Conservation (phyloP, 2,113 vertebrate species). For the Origma solitaria region DNA sequence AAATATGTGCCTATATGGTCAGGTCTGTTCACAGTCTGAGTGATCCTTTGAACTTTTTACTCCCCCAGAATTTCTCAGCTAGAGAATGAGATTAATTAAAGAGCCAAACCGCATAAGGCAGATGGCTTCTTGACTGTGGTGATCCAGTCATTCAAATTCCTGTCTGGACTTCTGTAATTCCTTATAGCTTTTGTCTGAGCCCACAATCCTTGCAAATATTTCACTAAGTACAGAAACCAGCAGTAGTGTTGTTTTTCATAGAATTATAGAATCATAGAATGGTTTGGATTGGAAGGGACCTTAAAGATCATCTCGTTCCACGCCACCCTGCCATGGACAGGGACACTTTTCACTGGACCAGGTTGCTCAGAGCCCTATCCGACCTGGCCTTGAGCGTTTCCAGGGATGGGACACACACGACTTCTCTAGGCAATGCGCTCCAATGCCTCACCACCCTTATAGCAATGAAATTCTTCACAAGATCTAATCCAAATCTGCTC, state of each 20-base stretch:
- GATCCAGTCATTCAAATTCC: neutral
- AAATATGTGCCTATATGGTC: neutral
- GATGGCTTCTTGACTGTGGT: neutral
- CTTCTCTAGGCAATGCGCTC: neutral
- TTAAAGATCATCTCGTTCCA: neutral
- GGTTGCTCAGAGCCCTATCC: neutral
- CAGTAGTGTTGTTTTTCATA: neutral
- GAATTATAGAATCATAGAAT: neutral
- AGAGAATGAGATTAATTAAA: neutral
- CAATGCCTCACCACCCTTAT: no score
- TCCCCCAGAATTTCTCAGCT: neutral
- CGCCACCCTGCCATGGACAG: neutral
- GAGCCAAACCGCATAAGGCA: neutral
- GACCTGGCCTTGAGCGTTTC: neutral
- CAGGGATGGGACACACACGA: neutral
- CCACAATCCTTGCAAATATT: neutral
- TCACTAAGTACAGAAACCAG: neutral
- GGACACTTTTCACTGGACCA: neutral
- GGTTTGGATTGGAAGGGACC: neutral
- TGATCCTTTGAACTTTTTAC: neutral
- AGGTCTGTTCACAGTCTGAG: neutral
- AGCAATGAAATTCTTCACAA: neutral
- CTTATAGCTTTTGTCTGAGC: neutral
- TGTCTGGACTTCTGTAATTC: neutral
- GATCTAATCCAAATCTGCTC: neutral